phyloP scores from a whole-genome alignment of 92 coral and sea anemone genomes.

The Palythoa caribaeorum region DNA sequence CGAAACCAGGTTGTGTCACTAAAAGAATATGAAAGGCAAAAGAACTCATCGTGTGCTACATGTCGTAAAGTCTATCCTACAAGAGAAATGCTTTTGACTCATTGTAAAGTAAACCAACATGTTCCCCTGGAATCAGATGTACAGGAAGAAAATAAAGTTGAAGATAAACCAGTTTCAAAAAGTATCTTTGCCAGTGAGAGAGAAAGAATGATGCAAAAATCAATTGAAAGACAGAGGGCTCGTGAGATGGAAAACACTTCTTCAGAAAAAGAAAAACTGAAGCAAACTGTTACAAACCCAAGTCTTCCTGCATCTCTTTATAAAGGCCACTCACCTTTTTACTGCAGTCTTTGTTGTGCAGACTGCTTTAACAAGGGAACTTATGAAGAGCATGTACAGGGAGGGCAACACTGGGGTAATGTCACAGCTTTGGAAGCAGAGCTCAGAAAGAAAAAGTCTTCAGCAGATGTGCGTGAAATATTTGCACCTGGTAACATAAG shows the following conservation, averaged over 20 bases:
- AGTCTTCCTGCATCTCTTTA: background rate
- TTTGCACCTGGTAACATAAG: constrained; percentile 33
- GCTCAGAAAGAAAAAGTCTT: constrained; percentile 21
- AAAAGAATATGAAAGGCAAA: constrained; percentile 45
- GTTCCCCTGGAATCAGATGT: constrained; percentile 47
- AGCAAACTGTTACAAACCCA: constrained; percentile 16
- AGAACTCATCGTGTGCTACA: constrained; percentile 51
- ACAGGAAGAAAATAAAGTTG: constrained; percentile 10
- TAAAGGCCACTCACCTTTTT: constrained; percentile 51
- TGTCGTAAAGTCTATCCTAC: constrained; percentile 54
- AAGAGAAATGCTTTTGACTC: constrained; percentile 47
- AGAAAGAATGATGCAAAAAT: constrained; percentile 32
- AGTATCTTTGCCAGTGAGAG: constrained; percentile 11
- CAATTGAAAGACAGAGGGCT: constrained; percentile 37
- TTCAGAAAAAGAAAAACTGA: constrained; percentile 42
- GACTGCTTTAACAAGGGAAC: constrained; percentile 37
- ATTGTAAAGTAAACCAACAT: constrained; percentile 55
- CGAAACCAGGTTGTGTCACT: constrained; percentile 48
- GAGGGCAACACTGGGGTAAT: constrained; percentile 46
- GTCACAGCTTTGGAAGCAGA: constrained; percentile 42
- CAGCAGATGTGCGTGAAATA: constrained; percentile 31
- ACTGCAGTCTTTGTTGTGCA: constrained; percentile 51
- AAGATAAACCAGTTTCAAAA: constrained; percentile 16
- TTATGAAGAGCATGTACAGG: constrained; percentile 29
- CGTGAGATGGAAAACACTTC: constrained; percentile 14